Evolutionary conservation across 1,140 invertebrate species (phyloP).

Genomic region (Procambarus clarkii): DNA sequence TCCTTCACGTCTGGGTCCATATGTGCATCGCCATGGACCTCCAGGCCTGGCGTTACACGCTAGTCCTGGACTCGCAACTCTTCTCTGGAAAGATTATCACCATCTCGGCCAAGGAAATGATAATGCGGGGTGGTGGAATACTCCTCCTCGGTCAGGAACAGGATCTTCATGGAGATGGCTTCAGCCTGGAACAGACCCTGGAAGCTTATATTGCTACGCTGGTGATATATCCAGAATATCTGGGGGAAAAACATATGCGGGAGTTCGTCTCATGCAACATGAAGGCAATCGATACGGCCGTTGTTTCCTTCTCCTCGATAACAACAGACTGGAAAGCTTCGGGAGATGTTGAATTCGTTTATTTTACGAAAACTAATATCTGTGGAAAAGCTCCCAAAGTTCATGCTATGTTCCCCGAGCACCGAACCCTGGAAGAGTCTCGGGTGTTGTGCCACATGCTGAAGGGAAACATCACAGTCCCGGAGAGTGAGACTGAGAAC

Average conservation of each 20-base stretch:
- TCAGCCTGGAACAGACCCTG: constrained; percentile 60
- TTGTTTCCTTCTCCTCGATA: constrained; percentile 40
- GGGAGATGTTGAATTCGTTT: constrained; percentile 12
- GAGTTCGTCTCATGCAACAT: constrained; percentile 45
- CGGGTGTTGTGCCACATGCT: constrained; percentile 60
- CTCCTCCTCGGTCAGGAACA: constrained; percentile 69
- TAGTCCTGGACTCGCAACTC: constrained; percentile 24
- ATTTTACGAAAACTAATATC: constrained; percentile 2
- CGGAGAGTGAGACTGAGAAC: constrained; percentile 60
- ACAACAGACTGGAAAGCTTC: constrained; percentile 43
- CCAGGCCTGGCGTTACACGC: constrained; percentile 5
- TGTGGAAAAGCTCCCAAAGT: constrained; percentile 21
- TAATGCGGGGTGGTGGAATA: constrained; percentile 53
- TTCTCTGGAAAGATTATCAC: constrained; percentile 32
- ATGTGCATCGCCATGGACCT: constrained; percentile 62
- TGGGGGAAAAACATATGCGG: constrained; percentile 29
- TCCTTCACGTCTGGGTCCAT: constrained; percentile 52
- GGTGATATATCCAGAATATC: constrained; percentile 20
- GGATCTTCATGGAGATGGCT: constrained; percentile 50
- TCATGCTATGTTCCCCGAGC: constrained; percentile 65
- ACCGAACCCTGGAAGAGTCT: constrained; percentile 46
- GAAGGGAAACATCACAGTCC: constrained; percentile 59
- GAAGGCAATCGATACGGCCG: not conserved
- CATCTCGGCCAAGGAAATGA: not conserved
- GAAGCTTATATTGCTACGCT: constrained; percentile 63